phyloP scores from a whole-genome alignment of 2,888 invertebrate genomes.

The Adelphocoris suturalis region DNA sequence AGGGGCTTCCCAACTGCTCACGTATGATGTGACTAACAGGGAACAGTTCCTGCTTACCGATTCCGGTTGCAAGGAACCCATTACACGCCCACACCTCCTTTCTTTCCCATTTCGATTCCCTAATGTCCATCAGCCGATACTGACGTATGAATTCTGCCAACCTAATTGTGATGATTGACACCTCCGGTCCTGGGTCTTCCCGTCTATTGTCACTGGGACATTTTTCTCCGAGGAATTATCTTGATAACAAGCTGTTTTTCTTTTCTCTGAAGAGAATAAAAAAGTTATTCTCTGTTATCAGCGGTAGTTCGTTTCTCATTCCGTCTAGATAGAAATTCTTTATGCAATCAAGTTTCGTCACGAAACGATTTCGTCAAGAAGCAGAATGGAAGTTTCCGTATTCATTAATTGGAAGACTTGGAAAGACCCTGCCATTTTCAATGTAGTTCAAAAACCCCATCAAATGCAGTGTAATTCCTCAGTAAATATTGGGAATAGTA shows the following conservation, averaged over 20 bases:
- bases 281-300: not conserved
- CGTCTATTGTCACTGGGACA: not conserved
- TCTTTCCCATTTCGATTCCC: not conserved
- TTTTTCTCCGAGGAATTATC: not conserved
- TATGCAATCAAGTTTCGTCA: not conserved
- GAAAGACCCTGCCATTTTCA: too few species aligned
- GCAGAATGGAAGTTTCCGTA: not conserved
- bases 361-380: not conserved
- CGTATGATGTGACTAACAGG: not conserved
- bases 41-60: not conserved
- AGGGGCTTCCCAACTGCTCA: not conserved
- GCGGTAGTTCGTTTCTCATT: not conserved
- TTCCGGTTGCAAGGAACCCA: not conserved
- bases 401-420: too few species aligned
- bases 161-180: not conserved
- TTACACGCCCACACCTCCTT: conserved; percentile 5
- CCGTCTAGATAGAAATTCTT: not conserved
- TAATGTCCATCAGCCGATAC: not conserved
- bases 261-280: not conserved
- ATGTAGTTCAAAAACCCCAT: too few species aligned
- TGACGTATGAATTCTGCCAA: not conserved
- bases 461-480: too few species aligned
- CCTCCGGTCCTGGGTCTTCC: not conserved
- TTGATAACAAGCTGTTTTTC: not conserved
- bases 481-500: too few species aligned